Base-by-base conservation (phyloP, 2,888 invertebrate genomes). In the Ecliptopera silaceata region DNA sequence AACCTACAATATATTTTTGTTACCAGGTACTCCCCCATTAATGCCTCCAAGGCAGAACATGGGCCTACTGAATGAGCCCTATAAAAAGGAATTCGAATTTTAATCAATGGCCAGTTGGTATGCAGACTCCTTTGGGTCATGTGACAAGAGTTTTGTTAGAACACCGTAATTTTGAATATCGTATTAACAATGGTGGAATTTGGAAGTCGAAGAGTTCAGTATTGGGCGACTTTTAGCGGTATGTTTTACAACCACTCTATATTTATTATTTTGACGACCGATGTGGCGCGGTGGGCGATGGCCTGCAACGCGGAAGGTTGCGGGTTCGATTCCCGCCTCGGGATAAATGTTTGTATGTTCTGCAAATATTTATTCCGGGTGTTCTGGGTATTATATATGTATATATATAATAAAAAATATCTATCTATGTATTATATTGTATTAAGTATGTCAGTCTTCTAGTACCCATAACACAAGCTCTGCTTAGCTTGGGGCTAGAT, bases 191-290 rank as follows among this genome's bases (percentile, higher is more conserved):
- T 58, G 38, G 59, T 56, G 82, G 70, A 78, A 59, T 56, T 61
- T 10, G 71, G 75, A 2, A 77, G 65, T 54, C 76, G 84, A 63
- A 70, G 59, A 44, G 68, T 80, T 4, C 86, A 86, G 55, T 88
- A 84, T 68, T 70, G 82, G 57, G 75, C 79, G 41, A 79, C 86
- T 15, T 66, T 86, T 56, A 77, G 77, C n/a, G 76, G 88, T 88
- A 67, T 77, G 81, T 67, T 59, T 41, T 43, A 64, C 43, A 45
- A 54, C 38, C 45, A 6, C 10, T 1, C 10, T 26, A 26, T 12
- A 3, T 12, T 15, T 36, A 15, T 15, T 8, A 5, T 15, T n/a
- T n/a, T n/a, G n/a, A n/a, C n/a, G n/a, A n/a, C n/a, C n/a, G n/a
- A n/a, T n/a, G n/a, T n/a, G n/a, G n/a, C n/a, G n/a, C n/a, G n/a